A percentile compares a stretch with the other conserved stretches of the same genome.
These are phyloP conservation scores for Coreius guichenoti DNA, from an alignment of 2,797 vertebrate genomes.

Conservation along the genomic window DNA sequence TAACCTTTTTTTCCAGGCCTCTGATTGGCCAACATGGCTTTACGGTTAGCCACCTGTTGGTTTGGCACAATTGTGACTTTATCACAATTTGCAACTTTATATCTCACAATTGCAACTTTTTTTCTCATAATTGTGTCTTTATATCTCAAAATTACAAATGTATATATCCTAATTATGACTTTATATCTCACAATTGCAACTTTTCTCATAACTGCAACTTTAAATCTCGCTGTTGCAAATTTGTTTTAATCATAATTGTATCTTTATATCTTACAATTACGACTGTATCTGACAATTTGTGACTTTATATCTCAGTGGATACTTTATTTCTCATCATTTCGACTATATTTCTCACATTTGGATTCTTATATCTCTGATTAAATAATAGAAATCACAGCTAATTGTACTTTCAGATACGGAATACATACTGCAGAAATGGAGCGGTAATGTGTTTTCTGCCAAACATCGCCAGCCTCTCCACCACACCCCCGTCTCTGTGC, in stretches of 20 bases:
- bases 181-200: neutral
- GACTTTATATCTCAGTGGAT: neutral
- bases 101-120: neutral
- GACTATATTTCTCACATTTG: neutral
- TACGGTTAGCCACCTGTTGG: too few species aligned
- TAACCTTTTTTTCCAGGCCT: too few species aligned
- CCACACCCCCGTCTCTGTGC: neutral
- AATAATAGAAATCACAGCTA: neutral
- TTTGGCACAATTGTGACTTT: too few species aligned
- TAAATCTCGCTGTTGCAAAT: neutral
- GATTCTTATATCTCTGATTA: neutral
- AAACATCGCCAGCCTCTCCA: conserved; percentile 12
- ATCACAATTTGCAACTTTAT: too few species aligned
- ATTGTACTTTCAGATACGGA: neutral
- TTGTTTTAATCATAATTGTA: neutral
- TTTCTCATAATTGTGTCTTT: too few species aligned
- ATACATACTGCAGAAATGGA: neutral
- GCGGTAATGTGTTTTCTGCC: neutral
- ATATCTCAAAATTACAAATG: too few species aligned
- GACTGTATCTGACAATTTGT: neutral
- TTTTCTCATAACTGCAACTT: neutral
- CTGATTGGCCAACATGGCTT: too few species aligned
- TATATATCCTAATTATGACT: neutral
- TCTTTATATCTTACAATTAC: neutral
- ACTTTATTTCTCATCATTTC: neutral